These are phyloP conservation scores for Scaptodrosophila lebanonensis DNA, from an alignment of 1,140 invertebrate species.

Conservation along the genomic window DNA sequence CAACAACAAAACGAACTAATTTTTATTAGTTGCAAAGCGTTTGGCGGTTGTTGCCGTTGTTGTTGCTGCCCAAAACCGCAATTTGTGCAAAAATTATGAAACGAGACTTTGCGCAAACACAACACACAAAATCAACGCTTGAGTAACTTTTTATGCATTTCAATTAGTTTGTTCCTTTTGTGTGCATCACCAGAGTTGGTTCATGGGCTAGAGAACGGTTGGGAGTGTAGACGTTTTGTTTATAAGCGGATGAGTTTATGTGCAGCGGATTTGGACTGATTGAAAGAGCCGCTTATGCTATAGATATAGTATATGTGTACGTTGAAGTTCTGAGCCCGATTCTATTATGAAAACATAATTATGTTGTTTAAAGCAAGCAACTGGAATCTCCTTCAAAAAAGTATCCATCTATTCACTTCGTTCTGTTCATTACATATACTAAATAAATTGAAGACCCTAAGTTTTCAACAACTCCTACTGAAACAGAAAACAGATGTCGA, in stretches of 20 bases:
- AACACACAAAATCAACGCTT: slow-evolving; percentile 66
- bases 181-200: neutral
- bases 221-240: neutral
- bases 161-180: slow-evolving; percentile 49
- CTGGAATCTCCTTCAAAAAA: too few species aligned
- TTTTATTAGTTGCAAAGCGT: slow-evolving; percentile 49
- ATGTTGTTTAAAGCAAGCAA: too few species aligned
- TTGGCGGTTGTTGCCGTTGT: slow-evolving; percentile 33
- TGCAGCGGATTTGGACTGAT: slow-evolving; percentile 30
- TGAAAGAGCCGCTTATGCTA: too few species aligned
- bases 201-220: neutral
- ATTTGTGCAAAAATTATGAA: slow-evolving; percentile 74
- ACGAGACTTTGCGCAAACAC: slow-evolving; percentile 68
- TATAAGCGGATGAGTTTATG: slow-evolving; percentile 20
- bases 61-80: slow-evolving; percentile 52
- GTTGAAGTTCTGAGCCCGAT: too few species aligned
- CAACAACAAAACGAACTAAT: neutral
- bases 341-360: too few species aligned
- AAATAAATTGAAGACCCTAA: too few species aligned
- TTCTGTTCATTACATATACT: too few species aligned
- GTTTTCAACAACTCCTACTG: too few species aligned
- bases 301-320: too few species aligned
- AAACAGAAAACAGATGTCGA: too few species aligned
- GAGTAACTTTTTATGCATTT: slow-evolving; percentile 64
- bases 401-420: too few species aligned